phyloP scores from a whole-genome alignment of 2,113 vertebrate species.

The Mastomys coucha region DNA sequence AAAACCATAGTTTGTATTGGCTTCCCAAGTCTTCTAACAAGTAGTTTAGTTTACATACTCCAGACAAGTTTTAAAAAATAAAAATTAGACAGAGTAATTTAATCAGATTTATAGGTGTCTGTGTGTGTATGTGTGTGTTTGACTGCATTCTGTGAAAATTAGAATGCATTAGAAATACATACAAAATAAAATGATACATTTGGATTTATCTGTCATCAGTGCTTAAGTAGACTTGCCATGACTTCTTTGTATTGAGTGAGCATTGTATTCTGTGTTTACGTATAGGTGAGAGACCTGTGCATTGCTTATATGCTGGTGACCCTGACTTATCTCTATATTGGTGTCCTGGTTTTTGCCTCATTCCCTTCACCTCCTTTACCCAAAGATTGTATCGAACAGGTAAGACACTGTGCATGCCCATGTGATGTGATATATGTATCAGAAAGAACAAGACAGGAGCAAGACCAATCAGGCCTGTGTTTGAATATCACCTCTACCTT shows the following conservation, averaged over 20 bases:
- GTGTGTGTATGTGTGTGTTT: background rate
- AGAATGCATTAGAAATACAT: background rate
- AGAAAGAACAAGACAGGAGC: background rate
- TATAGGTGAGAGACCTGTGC: conserved; percentile 96
- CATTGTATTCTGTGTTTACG: conserved; percentile 64
- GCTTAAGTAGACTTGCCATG: background rate
- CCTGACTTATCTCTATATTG: conserved; percentile 96
- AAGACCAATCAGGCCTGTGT: background rate
- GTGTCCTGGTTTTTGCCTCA: conserved; percentile 94
- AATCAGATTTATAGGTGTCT: background rate
- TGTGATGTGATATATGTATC: background rate
- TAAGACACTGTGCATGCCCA: conserved; percentile 80
- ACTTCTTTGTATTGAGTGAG: background rate
- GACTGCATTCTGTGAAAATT: conserved; percentile 37
- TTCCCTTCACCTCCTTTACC: conserved; percentile 96
- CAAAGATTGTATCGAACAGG: conserved; percentile 97
- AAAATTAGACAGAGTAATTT: background rate
- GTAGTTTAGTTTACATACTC: background rate
- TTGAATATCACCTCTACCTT: conserved; percentile 28
- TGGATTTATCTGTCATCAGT: background rate
- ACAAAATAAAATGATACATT: background rate
- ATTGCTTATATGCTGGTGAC: conserved; percentile 96
- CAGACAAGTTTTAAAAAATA: background rate
- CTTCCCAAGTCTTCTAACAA: background rate
- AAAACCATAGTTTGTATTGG: conserved; percentile 28